These are phyloP conservation scores for Drosophila demipolita DNA, from an alignment of 2,888 invertebrate genomes.

Conservation along the genomic window DNA sequence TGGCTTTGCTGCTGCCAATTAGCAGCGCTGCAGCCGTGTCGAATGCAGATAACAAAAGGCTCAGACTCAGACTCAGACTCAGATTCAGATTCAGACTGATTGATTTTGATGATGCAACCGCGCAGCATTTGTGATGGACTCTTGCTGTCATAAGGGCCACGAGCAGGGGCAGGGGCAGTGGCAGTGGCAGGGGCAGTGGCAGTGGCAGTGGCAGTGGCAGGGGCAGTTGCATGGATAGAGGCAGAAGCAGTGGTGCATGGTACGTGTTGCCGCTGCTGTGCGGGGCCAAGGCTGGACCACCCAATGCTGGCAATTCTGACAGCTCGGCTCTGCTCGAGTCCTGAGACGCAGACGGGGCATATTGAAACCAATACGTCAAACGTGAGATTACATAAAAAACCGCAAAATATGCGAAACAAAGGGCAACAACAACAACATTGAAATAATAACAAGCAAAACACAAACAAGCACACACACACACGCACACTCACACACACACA, in stretches of 20 bases:
- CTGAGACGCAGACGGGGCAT: slow-evolving; percentile 24
- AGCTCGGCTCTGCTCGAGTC: slow-evolving; percentile 30
- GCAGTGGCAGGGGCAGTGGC: slow-evolving; percentile 20
- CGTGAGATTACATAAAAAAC: slow-evolving; percentile 81
- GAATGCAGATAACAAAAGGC: slow-evolving; percentile 59
- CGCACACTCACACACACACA: slow-evolving; percentile 8
- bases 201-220: slow-evolving; percentile 18
- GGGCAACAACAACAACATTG: slow-evolving; percentile 26
- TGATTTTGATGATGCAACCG: slow-evolving; percentile 61
- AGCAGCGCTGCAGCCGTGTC: slow-evolving; percentile 65
- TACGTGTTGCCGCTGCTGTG: slow-evolving; percentile 64
- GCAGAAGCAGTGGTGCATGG: slow-evolving; percentile 18
- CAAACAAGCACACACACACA: neutral
- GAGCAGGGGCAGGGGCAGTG: slow-evolving; percentile 33
- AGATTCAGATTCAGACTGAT: slow-evolving; percentile 48
- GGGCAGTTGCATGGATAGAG: neutral
- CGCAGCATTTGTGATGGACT: slow-evolving; percentile 25
- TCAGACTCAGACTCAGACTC: slow-evolving; percentile 28
- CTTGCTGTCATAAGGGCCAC: slow-evolving; percentile 58
- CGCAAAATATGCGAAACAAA: slow-evolving; percentile 77
- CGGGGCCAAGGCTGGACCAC: slow-evolving; percentile 51
- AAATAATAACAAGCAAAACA: slow-evolving; percentile 6
- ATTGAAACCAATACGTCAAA: slow-evolving; percentile 80
- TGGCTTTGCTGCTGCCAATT: slow-evolving; percentile 51
- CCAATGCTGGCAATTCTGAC: slow-evolving; percentile 64